phyloP scores from a whole-genome alignment of 2,888 invertebrate species.

The Drosophila prolongata region DNA sequence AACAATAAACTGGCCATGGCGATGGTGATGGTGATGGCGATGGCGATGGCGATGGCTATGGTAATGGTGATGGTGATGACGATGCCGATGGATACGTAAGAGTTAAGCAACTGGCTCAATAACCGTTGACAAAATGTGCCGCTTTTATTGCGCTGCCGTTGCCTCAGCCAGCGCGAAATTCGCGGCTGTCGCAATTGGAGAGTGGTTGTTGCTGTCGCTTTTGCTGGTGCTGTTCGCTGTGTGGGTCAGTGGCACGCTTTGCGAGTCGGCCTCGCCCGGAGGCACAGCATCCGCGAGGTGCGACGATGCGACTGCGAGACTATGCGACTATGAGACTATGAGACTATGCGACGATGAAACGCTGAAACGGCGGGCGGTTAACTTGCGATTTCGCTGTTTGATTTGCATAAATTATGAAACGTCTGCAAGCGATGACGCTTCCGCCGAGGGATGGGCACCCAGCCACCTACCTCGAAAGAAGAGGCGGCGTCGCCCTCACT shows the following conservation, averaged over 20 bases:
- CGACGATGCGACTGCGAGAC: neutral
- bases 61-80: slow-evolving; percentile 37
- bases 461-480: slow-evolving; percentile 18
- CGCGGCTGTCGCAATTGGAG: slow-evolving; percentile 57
- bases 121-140: slow-evolving; percentile 68
- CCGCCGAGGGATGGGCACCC: slow-evolving; percentile 50
- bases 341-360: no score
- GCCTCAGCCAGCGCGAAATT: slow-evolving; percentile 41
- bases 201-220: slow-evolving; percentile 27
- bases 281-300: slow-evolving; percentile 30
- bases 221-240: slow-evolving; percentile 41
- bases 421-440: slow-evolving; percentile 42
- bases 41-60: slow-evolving; percentile 40
- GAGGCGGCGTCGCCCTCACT: slow-evolving; percentile 37
- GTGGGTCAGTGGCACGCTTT: slow-evolving; percentile 75
- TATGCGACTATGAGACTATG: no score
- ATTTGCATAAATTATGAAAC: slow-evolving; percentile 69
- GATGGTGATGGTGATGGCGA: slow-evolving; percentile 41
- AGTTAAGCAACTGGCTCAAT: slow-evolving; percentile 64
- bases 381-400: slow-evolving; percentile 40
- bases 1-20: slow-evolving; percentile 68
- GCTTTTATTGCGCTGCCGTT: slow-evolving; percentile 54
- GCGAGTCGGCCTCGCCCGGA: slow-evolving; percentile 31
- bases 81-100: slow-evolving; percentile 47
- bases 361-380: slow-evolving; percentile 1